Evolutionary conservation across 2,888 invertebrate species (phyloP), one percentile per base, ranked within the genome.

Genomic region (Conchocele bisecta): DNA sequence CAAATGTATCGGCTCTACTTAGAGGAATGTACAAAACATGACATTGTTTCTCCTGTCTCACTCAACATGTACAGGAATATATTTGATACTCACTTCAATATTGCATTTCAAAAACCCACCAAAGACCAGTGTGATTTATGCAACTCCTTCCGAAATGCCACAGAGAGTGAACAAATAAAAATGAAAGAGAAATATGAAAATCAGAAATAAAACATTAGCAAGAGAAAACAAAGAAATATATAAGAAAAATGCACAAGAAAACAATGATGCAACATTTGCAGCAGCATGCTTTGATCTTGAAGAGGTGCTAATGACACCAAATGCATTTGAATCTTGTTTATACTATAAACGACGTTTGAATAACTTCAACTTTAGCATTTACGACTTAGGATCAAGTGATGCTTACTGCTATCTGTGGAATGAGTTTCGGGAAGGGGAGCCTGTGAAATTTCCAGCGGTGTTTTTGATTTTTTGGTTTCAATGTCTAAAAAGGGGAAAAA

Each of bases 231-330:
- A 78, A 59, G 42, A 60, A 37, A 11, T 9, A 17, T 74, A 78
- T 28, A 72, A 71, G 41, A 20, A 44, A 46, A 59, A 15, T 24
- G 54, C 65, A 15, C 15, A 63, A 39, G 41, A 46, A 53, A 66
- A 58, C 15, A 41, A 22, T 9, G 59, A 76, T 39, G 24, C 31
- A n/a, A 35, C 57, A 15, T 39, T 72, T 24, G 0, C 31, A 44
- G 71, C 39, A 6, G 57, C 74, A n/a, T 69, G 69, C 24, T 77
- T 78, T 74, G 74, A 75, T 37, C 37, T 77, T 15, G 60, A 70
- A 51, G 73, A 77, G 37, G 77, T 71, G 1, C 51, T 74, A 6
- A 53, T 71, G 11, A 77, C 68, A 1, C 74, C 70, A 26, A 77
- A 77, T 28, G 35, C 64, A 2, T 70, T 70, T 58, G 68, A 66